Evolutionary conservation across 1,140 invertebrate genomes (phyloP).

Genomic region (Neodiprion fabricii): DNA sequence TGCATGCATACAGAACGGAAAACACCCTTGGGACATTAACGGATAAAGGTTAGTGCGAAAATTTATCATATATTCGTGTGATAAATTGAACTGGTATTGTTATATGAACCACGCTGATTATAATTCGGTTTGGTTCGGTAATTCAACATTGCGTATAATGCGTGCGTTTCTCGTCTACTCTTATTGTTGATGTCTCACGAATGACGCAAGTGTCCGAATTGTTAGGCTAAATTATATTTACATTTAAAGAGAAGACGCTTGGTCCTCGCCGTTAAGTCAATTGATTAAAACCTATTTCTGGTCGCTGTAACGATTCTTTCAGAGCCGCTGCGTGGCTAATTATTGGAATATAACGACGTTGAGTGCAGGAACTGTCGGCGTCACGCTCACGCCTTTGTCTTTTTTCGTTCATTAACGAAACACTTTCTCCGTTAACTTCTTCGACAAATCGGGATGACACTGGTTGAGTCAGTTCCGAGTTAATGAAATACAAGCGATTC

Average conservation of each 20-base stretch:
- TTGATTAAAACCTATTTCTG: background rate
- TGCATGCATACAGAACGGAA: background rate
- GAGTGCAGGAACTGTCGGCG: too few species aligned
- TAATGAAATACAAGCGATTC: too few species aligned
- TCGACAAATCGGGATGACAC: too few species aligned
- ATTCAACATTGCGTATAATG: background rate
- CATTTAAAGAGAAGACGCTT: background rate
- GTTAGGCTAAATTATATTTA: background rate
- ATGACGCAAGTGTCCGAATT: background rate
- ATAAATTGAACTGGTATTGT: background rate
- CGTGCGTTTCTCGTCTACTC: background rate
- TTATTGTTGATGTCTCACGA: background rate
- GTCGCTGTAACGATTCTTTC: background rate
- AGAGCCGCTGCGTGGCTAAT: too few species aligned
- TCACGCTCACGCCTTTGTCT: too few species aligned
- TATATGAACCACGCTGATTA: background rate
- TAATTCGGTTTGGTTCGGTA: background rate
- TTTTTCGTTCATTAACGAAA: too few species aligned
- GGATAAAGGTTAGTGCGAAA: slow-evolving; percentile 1
- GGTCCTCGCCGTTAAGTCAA: background rate
- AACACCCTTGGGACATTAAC: slow-evolving; percentile 4
- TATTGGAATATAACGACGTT: too few species aligned
- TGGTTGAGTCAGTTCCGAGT: too few species aligned
- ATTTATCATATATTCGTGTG: slow-evolving; percentile 5
- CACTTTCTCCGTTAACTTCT: too few species aligned